Base-by-base conservation (phyloP, 1,140 invertebrate genomes). In the Saccostrea glomerata region DNA sequence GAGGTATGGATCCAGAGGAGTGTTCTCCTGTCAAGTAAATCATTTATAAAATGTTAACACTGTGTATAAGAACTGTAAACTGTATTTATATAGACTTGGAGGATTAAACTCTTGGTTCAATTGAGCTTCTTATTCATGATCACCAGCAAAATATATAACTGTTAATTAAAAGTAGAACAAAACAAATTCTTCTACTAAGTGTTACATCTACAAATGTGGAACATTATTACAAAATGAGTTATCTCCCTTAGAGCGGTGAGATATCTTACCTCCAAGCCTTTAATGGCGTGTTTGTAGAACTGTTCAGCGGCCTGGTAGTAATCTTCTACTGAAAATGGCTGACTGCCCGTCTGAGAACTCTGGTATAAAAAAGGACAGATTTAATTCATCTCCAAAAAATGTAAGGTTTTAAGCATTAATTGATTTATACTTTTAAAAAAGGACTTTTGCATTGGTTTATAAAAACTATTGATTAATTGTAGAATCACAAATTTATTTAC, bases 251-350 rank as follows among this genome's bases (percentile, higher is more conserved):
- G n/a, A 63, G 58, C 58, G 2, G 58, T n/a, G 17, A 0, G 17
- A 20, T n/a, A 63, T 63, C 86, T 89, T 56, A 92, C 90, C 90
- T 87, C 56, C 17, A 63, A 36, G 13, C 40, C 25, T 17, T 89
- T 73, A 2, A 88, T 40, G 7, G 86, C 47, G n/a, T 89, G 88
- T 73, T 87, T 87, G 73, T 90, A 90, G n/a, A 90, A 63, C 54
- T 91, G 87, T 56, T 90, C 87, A 2, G 91, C 88, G 0, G 91
- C 92, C 77, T 90, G 92, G 82, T 92, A 91, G 56, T 92, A 93
- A 84, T 93, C 92, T 15, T 93, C 92, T n/a, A 90, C 87, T 40
- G 89, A 88, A 63, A 90, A 90, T 60, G 58, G 87, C 0, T 88
- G 77, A 6, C 86, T 82, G 17, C 60, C 83, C 7, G 55, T 70